phyloP scores from a whole-genome alignment of 2,797 vertebrate genomes.

The Emydoidea blandingii region DNA sequence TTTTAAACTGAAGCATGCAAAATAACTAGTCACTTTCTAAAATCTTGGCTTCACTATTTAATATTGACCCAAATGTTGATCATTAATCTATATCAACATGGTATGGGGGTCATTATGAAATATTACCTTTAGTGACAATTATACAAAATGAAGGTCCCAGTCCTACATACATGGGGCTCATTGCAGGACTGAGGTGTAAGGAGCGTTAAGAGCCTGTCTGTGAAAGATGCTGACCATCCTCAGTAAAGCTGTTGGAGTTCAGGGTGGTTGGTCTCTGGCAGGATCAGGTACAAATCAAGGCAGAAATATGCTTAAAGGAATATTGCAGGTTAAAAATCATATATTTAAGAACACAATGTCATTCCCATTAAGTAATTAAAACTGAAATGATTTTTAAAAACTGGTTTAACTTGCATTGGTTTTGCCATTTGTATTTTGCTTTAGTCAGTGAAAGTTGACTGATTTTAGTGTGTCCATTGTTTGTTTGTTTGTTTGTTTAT shows the following conservation, averaged over 20 bases:
- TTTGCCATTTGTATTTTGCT: not conserved
- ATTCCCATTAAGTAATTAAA: not conserved
- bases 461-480: not conserved
- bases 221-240: not conserved
- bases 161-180: not conserved
- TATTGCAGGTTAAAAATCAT: not conserved
- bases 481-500: not conserved
- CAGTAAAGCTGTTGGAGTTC: not conserved
- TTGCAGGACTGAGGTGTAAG: not conserved
- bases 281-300: not conserved
- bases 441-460: not conserved
- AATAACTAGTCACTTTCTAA: not conserved
- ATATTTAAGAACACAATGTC: not conserved
- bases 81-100: not conserved
- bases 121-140: not conserved
- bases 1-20: not conserved
- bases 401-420: not conserved
- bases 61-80: not conserved
- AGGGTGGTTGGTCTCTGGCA: not conserved
- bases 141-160: not conserved
- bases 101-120: not conserved
- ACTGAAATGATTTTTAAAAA: not conserved
- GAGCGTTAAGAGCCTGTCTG: not conserved
- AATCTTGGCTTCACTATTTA: fast-evolving
- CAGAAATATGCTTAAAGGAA: not conserved